phyloP scores from a whole-genome alignment of 1,140 invertebrate species.

The Hydropsyche tenuis region DNA sequence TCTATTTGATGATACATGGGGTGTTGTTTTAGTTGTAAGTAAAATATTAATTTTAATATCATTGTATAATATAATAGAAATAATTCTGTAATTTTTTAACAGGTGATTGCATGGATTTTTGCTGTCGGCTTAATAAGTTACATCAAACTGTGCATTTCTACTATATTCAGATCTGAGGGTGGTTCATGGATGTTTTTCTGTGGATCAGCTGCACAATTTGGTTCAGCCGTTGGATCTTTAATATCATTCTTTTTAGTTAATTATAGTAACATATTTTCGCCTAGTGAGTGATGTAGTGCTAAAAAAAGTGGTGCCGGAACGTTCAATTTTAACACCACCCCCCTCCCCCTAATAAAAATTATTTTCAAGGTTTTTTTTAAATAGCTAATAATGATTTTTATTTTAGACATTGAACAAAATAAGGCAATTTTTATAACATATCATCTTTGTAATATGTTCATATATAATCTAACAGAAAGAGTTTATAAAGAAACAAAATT shows the following conservation, averaged over 20 bases:
- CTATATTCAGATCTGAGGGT: constrained; percentile 68
- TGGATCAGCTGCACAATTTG: constrained; percentile 80
- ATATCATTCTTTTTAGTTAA: constrained; percentile 78
- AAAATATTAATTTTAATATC: neutral
- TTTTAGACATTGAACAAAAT: no score
- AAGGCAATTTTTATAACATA: no score
- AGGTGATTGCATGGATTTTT: constrained; percentile 76
- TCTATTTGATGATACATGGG: constrained; percentile 65
- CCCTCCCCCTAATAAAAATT: no score
- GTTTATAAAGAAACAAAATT: no score
- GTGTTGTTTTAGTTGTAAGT: constrained; percentile 75
- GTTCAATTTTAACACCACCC: no score
- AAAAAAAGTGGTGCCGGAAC: no score
- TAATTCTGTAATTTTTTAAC: constrained; percentile 50
- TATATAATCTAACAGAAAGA: no score
- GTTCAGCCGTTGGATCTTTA: constrained; percentile 80
- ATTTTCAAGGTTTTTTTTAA: no score
- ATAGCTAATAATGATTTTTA: no score
- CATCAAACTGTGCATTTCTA: constrained; percentile 81
- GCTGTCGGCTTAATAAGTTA: constrained; percentile 77
- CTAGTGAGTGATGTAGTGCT: no score
- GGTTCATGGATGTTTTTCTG: constrained; percentile 73
- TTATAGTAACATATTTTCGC: no score
- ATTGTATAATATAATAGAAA: neutral
- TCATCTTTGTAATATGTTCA: no score